Conservation (phyloP, 35 echinoderm and acorn worm genomes). For the Amphiura filiformis region DNA sequence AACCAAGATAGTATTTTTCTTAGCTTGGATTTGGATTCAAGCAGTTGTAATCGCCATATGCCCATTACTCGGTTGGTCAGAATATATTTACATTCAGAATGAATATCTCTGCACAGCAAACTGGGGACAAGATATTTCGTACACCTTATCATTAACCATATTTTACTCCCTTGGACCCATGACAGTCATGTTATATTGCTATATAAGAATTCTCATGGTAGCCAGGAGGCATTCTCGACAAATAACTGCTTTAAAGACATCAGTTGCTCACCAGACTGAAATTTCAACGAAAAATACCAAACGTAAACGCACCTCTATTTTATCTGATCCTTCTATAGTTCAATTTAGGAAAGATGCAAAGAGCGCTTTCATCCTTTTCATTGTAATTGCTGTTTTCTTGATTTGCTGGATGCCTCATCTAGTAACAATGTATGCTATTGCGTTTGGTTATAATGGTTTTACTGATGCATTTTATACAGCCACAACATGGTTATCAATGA, state of each 20-base stretch:
- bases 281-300: background rate
- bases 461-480: conserved; percentile 43
- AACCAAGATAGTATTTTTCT: background rate
- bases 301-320: background rate
- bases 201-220: conserved; percentile 55
- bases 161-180: conserved; percentile 36
- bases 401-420: conserved; percentile 70
- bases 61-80: background rate
- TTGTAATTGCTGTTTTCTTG: conserved; percentile 72
- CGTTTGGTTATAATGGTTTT: background rate
- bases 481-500: conserved; percentile 60
- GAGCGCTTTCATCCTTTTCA: conserved; percentile 53
- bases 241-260: conserved; percentile 1
- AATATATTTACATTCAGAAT: background rate
- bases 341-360: conserved; percentile 56
- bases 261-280: background rate
- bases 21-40: background rate
- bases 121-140: conserved; percentile 6
- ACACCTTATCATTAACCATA: conserved; percentile 11
- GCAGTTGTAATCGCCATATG: background rate
- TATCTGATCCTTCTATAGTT: background rate
- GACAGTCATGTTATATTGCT: conserved; percentile 54
- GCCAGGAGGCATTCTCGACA: conserved; percentile 50
- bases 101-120: background rate
- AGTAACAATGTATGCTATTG: conserved; percentile 15